Evolutionary conservation across 2,113 vertebrate species (phyloP), one percentile per base, ranked within the genome.

Genomic region (Pedionomus torquatus): DNA sequence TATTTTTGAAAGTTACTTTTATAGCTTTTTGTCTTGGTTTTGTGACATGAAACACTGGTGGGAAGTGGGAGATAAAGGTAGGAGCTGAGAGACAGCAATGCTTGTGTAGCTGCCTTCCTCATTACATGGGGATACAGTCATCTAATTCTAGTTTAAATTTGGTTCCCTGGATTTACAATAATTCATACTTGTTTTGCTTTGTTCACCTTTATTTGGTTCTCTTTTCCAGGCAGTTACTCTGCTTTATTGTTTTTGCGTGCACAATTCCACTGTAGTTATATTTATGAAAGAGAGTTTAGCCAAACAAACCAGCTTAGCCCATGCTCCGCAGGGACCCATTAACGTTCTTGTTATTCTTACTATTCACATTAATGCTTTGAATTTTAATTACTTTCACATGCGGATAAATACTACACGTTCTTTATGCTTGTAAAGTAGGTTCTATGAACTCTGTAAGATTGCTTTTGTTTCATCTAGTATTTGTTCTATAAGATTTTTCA

Each of bases 311-410:
- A 68, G 64, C 57, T 94, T 74, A 90, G 79, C 76, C 83, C 89
- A 5, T 89, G 82, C 82, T 95, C 94, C 49, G 8, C 55, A 60
- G 66, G 30, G 64, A 68, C 39, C 81, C 52, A 87, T 94, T 94
- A 92, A 89, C 58, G 77, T 86, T 97, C 44, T 92, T 61, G 54
- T 80, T 92, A 89, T 96, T 95, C 72, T 93, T 95, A 85, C n/a
- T 95, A 82, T 88, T 95, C 86, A 75, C 60, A 70, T 86, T 85
- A 96, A 87, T 87, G 44, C 77, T 96, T 97, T 94, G 61, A 94
- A 96, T 95, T 93, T 89, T 93, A 90, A 93, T 96, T 97, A 88
- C 64, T 87, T 94, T 87, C 91, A 96, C 60, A 84, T 93, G 90
- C 84, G 94, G 89, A 69, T 92, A 90, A 85, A 86, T 68, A 87